Evolutionary conservation across 2,113 vertebrate species (phyloP).

Genomic region (Candoia aspera): DNA sequence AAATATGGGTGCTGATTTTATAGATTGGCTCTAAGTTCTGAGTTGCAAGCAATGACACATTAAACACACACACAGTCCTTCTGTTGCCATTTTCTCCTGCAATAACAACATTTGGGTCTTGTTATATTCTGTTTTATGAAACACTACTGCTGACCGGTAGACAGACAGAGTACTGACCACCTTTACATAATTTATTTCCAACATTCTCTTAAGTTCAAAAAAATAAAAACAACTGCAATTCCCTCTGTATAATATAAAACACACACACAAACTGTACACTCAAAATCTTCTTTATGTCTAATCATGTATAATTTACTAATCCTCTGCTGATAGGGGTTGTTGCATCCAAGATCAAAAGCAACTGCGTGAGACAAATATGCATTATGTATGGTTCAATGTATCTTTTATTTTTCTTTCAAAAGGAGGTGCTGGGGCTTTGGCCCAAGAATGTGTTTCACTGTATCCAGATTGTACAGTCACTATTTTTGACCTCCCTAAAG

Average conservation of each 20-base stretch:
- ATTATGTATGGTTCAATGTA: background rate
- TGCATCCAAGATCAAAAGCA: background rate
- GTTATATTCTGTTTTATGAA: background rate
- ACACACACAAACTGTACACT: background rate
- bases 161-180: background rate
- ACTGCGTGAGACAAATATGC: background rate
- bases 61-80: background rate
- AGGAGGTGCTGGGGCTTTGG: conserved; percentile 90
- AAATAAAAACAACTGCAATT: background rate
- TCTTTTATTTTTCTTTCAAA: conserved; percentile 13
- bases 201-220: background rate
- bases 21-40: background rate
- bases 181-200: background rate
- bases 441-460: conserved; percentile 73
- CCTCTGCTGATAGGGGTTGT: background rate
- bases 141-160: background rate
- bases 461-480: conserved; percentile 81
- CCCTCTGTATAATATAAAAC: background rate
- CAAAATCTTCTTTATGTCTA: background rate
- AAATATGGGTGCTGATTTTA: background rate
- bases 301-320: background rate
- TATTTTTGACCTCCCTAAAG: conserved; percentile 85
- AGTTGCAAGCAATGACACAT: background rate
- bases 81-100: background rate
- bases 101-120: background rate